Evolutionary conservation across 2,797 vertebrate genomes (phyloP), one percentile per base, ranked within the genome.

Genomic region (Rhinatrema bivittatum): DNA sequence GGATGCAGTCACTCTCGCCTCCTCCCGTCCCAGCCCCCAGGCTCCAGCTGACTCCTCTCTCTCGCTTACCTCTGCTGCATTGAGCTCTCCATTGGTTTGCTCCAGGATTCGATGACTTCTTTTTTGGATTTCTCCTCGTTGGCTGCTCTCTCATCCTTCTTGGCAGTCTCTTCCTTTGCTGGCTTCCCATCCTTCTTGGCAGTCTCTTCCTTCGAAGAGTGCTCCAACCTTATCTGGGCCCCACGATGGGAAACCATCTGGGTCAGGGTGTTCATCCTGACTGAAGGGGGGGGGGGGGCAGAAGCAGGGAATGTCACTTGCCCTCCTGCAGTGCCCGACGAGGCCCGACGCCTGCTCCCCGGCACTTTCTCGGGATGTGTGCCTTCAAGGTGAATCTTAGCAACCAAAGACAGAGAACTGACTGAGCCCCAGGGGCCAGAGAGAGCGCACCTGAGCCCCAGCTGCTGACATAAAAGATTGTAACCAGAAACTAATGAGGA

Each of bases 51-150:
- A n/a, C n/a, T n/a, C 21, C 20, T 21, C 20, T 21, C 20, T 21
- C 32, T 21, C 5, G 10, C 6, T 20, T 42, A 41, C 44, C 42
- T 39, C 27, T 29, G 17, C 17, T 36, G 32, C 5, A 22, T n/a
- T 1, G 26, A 17, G 14, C 30, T 32, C 14, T 40, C 31, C 11
- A 41, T 16, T 4, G 38, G 35, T 22, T 45, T 36, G 16, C 15
- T 41, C 50, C 50, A 46, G 16, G 38, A 37, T 18, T 36, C 36
- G 16, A 46, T 36, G 24, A 45, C 50, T 7, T 39, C 50, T 14
- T 39, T 40, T 21, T 36, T 31, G 43, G 27, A 10, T 3, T 10
- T 9, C 9, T 9, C 20, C 17, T 27, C 36, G 15, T 31, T 7
- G 12, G 20, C 25, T 36, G 29, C 26, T 16, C 43, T 29, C 50